Conservation (phyloP, 2,797 vertebrate genomes). For the Lacerta viridis region DNA sequence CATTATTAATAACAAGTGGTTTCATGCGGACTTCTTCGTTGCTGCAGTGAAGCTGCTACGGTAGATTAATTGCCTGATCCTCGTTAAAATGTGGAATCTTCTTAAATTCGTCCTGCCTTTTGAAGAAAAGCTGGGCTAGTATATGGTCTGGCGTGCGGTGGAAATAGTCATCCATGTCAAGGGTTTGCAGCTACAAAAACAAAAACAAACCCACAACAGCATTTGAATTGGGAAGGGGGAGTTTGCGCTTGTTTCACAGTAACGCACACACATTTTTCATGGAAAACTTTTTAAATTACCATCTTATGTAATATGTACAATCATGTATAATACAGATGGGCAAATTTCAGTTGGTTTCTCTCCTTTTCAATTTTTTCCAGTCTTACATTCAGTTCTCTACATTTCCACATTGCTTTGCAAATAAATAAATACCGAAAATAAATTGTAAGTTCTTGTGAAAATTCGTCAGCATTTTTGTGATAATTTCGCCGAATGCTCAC, state of each 20-base stretch:
- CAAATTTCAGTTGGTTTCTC: too few species aligned
- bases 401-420: too few species aligned
- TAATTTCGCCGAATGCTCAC: too few species aligned
- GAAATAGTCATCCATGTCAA: conserved; percentile 77
- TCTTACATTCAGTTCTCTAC: too few species aligned
- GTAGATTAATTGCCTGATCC: conserved; percentile 65
- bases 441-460: too few species aligned
- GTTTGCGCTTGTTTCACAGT: neutral
- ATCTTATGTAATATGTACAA: too few species aligned
- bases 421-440: too few species aligned
- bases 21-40: rapidly evolving
- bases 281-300: neutral
- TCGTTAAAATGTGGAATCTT: conserved; percentile 70
- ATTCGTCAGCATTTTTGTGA: too few species aligned
- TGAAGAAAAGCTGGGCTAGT: conserved; percentile 79
- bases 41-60: conserved; percentile 1
- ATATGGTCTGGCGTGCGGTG: conserved; percentile 73
- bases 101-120: conserved; percentile 77
- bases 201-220: neutral
- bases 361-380: too few species aligned
- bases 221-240: neutral
- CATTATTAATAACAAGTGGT: neutral
- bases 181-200: conserved; percentile 72
- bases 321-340: neutral
- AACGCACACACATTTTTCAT: neutral